Percentiles rank a stretch among this genome's conserved stretches.
phyloP scores from a whole-genome alignment of 2,888 invertebrate genomes.

The Xanthorhoe designata region DNA sequence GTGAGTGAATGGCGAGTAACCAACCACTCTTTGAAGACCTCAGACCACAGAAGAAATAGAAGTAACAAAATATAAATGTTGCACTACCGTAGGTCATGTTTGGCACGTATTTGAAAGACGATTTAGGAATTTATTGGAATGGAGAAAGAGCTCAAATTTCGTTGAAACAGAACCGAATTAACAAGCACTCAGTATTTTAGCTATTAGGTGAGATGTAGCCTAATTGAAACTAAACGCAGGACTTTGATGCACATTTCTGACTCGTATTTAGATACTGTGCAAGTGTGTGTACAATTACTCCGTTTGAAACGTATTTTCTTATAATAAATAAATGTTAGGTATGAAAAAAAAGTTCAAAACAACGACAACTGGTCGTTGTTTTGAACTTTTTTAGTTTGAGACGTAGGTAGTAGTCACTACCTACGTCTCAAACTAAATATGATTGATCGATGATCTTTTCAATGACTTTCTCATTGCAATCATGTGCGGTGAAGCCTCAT shows the following conservation, averaged over 20 bases:
- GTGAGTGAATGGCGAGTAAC: constrained; percentile 62
- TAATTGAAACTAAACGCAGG: neutral
- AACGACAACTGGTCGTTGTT: no score
- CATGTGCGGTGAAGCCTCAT: no score
- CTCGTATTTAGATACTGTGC: no score
- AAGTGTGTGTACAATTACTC: no score
- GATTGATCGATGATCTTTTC: no score
- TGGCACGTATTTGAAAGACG: neutral
- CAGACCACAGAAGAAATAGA: constrained; percentile 6
- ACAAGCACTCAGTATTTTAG: neutral
- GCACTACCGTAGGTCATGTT: neutral
- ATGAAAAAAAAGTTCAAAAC: no score
- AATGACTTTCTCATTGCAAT: no score
- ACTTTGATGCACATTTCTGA: neutral
- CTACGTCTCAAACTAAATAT: no score
- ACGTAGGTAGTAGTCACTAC: no score
- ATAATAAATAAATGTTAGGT: no score
- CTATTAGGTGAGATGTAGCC: neutral
- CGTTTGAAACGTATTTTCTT: no score
- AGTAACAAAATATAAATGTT: neutral
- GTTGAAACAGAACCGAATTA: neutral
- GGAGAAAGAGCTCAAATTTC: neutral
- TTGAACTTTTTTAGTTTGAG: no score
- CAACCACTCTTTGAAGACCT: constrained; percentile 37
- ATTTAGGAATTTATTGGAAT: neutral